phyloP scores from a whole-genome alignment of 2,797 vertebrate species.

The Sciaenops ocellatus region DNA sequence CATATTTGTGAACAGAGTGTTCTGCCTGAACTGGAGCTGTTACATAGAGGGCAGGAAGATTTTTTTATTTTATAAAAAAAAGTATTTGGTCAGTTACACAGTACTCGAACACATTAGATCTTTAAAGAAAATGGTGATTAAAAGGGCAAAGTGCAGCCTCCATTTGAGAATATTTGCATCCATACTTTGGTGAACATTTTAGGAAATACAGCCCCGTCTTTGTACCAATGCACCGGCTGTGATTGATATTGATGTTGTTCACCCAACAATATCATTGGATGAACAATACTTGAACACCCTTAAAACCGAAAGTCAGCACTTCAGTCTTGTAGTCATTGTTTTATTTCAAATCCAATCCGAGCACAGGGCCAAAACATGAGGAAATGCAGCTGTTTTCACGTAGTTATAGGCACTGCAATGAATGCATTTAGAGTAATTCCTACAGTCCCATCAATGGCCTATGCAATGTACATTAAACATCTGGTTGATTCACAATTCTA shows the following conservation, averaged over 20 bases:
- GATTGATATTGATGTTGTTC: conserved; percentile 9
- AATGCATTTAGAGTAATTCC: conserved; percentile 1
- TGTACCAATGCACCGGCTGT: not conserved
- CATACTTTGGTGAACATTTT: not conserved
- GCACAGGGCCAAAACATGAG: conserved; percentile 28
- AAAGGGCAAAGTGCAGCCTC: not conserved
- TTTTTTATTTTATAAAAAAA: not conserved
- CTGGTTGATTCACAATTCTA: conserved; percentile 1
- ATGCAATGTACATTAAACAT: conserved; percentile 16
- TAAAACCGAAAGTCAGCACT: conserved; percentile 34
- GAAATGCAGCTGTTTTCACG: conserved; percentile 6
- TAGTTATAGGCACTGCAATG: not conserved
- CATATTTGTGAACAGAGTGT: conserved; percentile 37
- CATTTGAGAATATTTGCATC: conserved; percentile 4
- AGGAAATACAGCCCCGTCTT: not conserved
- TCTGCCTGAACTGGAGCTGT: conserved; percentile 10
- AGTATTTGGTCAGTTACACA: not conserved
- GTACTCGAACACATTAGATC: not conserved
- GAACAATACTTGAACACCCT: conserved; percentile 7
- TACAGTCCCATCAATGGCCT: not conserved
- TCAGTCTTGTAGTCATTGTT: conserved; percentile 14
- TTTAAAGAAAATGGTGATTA: not conserved
- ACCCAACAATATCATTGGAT: not conserved
- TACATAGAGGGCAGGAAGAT: conserved; percentile 4
- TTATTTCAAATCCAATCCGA: conserved; percentile 39